These are phyloP conservation scores for Neolamprologus kungweensis DNA, from an alignment of 2,113 vertebrate species.

Conservation along the genomic window DNA sequence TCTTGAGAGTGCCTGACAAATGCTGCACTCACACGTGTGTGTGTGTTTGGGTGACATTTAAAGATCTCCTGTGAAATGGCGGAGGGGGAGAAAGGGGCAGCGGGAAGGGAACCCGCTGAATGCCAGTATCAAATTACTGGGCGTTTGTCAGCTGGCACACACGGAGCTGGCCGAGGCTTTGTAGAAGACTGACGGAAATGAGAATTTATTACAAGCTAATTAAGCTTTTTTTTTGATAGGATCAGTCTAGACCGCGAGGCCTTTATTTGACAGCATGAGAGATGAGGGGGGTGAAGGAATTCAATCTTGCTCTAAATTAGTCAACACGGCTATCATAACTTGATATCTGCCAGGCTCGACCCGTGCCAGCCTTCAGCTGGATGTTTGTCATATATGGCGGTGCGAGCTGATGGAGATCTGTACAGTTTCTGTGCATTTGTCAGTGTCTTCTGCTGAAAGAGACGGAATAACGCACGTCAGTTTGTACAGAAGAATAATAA, in stretches of 20 bases:
- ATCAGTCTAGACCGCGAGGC: conserved; percentile 43
- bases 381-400: background rate
- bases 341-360: conserved; percentile 31
- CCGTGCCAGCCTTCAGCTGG: background rate
- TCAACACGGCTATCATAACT: conserved; percentile 47
- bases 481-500: background rate
- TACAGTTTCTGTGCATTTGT: background rate
- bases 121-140: conserved; percentile 64
- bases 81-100: background rate
- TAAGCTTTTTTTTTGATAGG: conserved; percentile 55
- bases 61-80: conserved; percentile 53
- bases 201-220: conserved; percentile 67
- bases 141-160: conserved; percentile 39
- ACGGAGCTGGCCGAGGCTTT: conserved; percentile 25
- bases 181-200: conserved; percentile 47
- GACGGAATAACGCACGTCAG: background rate
- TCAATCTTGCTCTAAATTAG: conserved; percentile 58
- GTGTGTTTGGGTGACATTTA: conserved; percentile 65
- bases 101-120: conserved; percentile 12
- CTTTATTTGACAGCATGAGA: conserved; percentile 58
- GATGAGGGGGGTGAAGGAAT: conserved; percentile 51
- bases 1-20: background rate
- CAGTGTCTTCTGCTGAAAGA: background rate
- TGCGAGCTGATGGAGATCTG: background rate
- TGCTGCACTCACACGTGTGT: background rate